Evolutionary conservation across 2,888 invertebrate species (phyloP), one percentile per base, ranked within the genome.

Genomic region (Zelleria hepariella): DNA sequence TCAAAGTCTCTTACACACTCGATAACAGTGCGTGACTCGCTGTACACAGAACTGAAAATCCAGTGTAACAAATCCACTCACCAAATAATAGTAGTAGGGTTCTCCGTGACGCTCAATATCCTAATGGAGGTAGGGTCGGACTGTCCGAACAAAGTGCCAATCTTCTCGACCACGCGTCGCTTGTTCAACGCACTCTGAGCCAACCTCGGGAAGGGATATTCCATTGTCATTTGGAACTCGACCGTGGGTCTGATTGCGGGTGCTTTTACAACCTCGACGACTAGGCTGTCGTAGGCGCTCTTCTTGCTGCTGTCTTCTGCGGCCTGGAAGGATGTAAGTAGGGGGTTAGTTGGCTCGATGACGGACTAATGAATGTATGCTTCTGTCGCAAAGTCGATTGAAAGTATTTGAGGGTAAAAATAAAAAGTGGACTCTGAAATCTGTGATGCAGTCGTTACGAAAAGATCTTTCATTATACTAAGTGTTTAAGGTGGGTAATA

Each of bases 181-280:
- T 96, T 95, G 74, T 93, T 90, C 26, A 87, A 82, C 0, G 96
- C 93, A 59, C 93, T 93, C 70, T 92, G 91, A 0, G 90, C 90
- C 64, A 96, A 93, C 42, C 91, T 90, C 7, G 93, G 91, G 74
- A 92, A 92, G 0, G 92, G 90, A 55, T 92, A 91, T 65, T 93
- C 93, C 72, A 97, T 83, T 0, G 92, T 94, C 90, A 96, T 94
- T 65, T 93, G 94, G 80, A 96, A 96, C 74, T 95, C 94, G 0
- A 95, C 93, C 21, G 92, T 94, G 60, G 93, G 95, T 0, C 91
- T 88, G 61, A 91, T 90, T 54, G 91, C 89, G 0, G 91, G 91
- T 0, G 93, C 91, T 60, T 91, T 90, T 63, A 91, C 91, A 0
- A 95, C 95, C 60, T 93, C 92, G 2, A 96, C 95, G 61, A 94